Conservation (phyloP, 2,888 invertebrate genomes). For the Mythimna loreyi region DNA sequence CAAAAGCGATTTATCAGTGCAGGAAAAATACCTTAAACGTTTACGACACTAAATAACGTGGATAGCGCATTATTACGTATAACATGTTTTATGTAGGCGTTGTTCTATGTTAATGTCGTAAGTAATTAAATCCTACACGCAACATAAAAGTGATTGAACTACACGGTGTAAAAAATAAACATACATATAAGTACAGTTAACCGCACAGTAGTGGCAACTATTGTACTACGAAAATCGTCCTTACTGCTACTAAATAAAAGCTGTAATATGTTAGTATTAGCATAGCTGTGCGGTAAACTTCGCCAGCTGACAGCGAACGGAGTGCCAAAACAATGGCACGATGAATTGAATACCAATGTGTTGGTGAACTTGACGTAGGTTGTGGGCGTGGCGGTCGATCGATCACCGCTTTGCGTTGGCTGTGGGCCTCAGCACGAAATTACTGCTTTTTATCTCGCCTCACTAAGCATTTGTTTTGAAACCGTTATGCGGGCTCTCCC, state of each 20-base stretch:
- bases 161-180: background rate
- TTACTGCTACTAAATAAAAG: background rate
- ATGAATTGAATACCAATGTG: conserved; percentile 60
- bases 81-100: background rate
- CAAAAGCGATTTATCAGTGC: background rate
- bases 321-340: conserved; percentile 15
- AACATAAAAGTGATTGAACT: background rate
- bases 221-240: background rate
- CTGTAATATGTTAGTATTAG: too few species aligned
- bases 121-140: conserved; percentile 7
- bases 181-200: background rate
- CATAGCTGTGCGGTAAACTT: background rate
- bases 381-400: conserved; percentile 34
- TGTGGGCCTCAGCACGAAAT: conserved; percentile 11
- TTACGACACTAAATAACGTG: background rate
- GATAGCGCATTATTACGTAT: background rate
- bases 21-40: conserved; percentile 4
- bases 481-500: conserved; percentile 31
- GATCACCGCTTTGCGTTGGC: conserved; percentile 38
- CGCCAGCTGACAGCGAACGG: conserved; percentile 31
- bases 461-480: conserved; percentile 24
- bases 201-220: background rate
- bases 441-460: conserved; percentile 21
- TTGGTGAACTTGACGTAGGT: conserved; percentile 48
- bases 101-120: too few species aligned